Evolutionary conservation across 2,888 invertebrate species (phyloP).

Genomic region (Tupiocoris notatus): DNA sequence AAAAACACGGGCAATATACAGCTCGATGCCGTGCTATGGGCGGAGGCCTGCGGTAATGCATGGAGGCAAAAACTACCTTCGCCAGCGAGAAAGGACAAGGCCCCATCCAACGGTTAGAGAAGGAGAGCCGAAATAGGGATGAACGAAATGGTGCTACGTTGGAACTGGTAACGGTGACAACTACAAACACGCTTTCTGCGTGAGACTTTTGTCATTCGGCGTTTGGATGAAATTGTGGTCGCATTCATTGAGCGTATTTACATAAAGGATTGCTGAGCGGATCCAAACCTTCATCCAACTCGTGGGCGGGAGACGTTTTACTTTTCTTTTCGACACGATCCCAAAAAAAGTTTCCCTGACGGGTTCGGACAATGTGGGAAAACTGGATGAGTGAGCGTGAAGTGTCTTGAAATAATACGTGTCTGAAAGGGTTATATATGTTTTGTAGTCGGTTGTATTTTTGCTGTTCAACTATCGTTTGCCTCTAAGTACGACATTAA

Average conservation of each 20-base stretch:
- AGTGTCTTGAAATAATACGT: no score
- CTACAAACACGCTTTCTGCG: slow-evolving; percentile 18
- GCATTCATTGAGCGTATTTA: slow-evolving; percentile 35
- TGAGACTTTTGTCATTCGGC: slow-evolving; percentile 32
- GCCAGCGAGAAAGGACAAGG: neutral
- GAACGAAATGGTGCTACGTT: neutral
- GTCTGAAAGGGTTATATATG: no score
- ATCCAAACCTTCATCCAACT: neutral
- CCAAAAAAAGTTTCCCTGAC: no score
- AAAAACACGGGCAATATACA: slow-evolving; percentile 33
- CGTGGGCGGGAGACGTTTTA: no score
- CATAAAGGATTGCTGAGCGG: slow-evolving; percentile 20
- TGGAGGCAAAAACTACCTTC: slow-evolving; percentile 28
- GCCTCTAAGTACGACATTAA: no score
- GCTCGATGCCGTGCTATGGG: neutral
- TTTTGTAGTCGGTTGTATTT: no score
- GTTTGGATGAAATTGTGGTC: slow-evolving; percentile 27
- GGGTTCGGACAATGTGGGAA: no score
- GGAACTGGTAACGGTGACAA: neutral
- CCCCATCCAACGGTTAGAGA: neutral
- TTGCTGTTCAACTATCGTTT: no score
- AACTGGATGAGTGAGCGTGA: no score
- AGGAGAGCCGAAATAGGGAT: neutral
- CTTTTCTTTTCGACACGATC: no score
- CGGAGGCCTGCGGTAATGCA: slow-evolving; percentile 12